Evolutionary conservation across 2,888 invertebrate genomes (phyloP), one percentile per base, ranked within the genome.

Genomic region (Sturmia bella): DNA sequence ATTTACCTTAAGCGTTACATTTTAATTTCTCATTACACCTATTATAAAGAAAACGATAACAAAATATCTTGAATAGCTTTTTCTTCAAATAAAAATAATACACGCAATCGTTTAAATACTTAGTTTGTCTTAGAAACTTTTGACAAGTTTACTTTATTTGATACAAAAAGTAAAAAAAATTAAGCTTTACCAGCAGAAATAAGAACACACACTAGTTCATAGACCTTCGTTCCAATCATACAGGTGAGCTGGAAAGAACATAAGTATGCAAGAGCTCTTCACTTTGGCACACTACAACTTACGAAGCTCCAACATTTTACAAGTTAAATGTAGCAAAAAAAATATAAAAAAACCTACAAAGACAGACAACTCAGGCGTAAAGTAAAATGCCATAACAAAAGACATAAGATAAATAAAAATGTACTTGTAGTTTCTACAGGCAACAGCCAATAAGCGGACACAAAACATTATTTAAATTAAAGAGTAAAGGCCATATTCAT

Each of bases 261-360:
- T 48, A 13, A 39, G 48, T 48, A 37, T 27, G 15, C 19, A 15
- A 50, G 15, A 45, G 12, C 56, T 37, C 56, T 15, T 64, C 39
- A 48, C 64, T 45, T n/a, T 64, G 21, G 3, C 13, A 15, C 1
- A 59, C 45, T n/a, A 43, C 54, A 9, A 32, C 32, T 32, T 3
- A 48, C 39, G 19, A 48, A 27, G 48, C 11, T 52, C 50, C 9
- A 59, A 59, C 41, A 70, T 77, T 77, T 64, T 77, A 32, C 45
- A 56, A 43, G 64, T 78, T 72, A 57, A 72, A 78, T 78, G 70
- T 78, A 52, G 63, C 50, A 64, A 72, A 72, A n/a, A 78, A 72
- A 77, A 78, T 21, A 64, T 64, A 56, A 32, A 6, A 27, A 6
- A 72, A 78, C 70, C 70, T 64, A 32, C 57, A 57, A 78, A 78